Evolutionary conservation across 2,888 invertebrate genomes (phyloP), one percentile per base, ranked within the genome.

Genomic region (Pterostichus madidus): DNA sequence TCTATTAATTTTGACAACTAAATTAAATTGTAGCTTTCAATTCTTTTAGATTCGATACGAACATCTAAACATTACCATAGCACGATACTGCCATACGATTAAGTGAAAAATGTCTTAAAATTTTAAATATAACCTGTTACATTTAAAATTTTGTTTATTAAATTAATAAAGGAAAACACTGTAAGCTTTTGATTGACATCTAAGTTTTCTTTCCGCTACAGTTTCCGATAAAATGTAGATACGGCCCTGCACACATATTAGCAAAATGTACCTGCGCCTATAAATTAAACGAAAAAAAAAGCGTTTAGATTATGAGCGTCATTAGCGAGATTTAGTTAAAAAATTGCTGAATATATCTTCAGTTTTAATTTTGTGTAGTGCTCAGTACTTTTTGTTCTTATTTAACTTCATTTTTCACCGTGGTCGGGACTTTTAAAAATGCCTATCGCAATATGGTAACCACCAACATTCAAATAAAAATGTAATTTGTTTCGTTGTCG

Each of bases 261-360:
- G 24, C 31, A 10, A 35, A 52, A 75, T 52, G 52, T 39, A 75
- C 46, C 49, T 75, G 52, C 17, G 31, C 46, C 46, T 44, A 71
- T 71, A 71, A 71, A 71, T 71, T 44, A 35, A 39, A 71, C 3
- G 24, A 13, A 0, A 32, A 78, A 77, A 78, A 78, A 78, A 56
- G 11, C 35, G 39, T 56, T 31, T 78, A 59, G 59, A 13, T 78
- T 53, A 59, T 78, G 77, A 56, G 39, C 56, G 11, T 44, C 77
- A 78, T 78, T 78, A 78, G 77, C 44, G 24, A 59, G 77, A 78
- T 78, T 78, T 78, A 78, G 77, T 78, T 78, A 78, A 78, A 78
- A 78, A 78, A 78, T 59, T 78, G 77, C 59, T 44, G 59, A 78
- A 78, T 78, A 78, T 59, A 59, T 78, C 44, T 78, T 56, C 77